phyloP scores from a whole-genome alignment of 2,113 vertebrate species.

The Podocnemis expansa region DNA sequence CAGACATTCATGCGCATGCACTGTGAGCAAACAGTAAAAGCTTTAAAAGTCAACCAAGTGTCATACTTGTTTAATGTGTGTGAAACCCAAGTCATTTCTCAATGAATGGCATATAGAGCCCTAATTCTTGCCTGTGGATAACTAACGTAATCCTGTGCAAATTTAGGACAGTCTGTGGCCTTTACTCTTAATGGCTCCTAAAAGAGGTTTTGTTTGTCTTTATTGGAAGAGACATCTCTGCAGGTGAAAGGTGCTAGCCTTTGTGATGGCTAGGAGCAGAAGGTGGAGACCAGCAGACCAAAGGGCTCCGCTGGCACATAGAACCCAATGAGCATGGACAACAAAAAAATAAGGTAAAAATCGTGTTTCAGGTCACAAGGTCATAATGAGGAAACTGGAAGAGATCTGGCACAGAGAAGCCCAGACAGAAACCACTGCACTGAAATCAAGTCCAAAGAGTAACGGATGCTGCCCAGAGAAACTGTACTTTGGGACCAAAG shows the following conservation, averaged over 20 bases:
- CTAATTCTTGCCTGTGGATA: neutral
- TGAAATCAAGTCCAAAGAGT: neutral
- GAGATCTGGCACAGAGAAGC: neutral
- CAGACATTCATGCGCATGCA: neutral
- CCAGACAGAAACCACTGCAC: neutral
- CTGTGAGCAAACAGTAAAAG: neutral
- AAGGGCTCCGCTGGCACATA: neutral
- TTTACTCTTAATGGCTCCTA: neutral
- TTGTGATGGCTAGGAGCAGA: neutral
- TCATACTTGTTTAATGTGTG: neutral
- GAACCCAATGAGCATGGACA: neutral
- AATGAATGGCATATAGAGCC: neutral
- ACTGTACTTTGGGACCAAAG: neutral
- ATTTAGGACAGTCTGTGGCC: neutral
- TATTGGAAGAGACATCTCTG: neutral
- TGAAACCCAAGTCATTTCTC: neutral
- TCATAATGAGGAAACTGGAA: neutral
- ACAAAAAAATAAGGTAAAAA: neutral
- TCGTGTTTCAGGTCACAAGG: neutral
- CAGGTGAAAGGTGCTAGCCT: neutral
- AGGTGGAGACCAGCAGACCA: neutral
- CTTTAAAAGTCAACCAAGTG: neutral
- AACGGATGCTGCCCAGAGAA: neutral
- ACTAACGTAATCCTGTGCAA: neutral
- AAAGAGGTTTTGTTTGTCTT: neutral